Evolutionary conservation across 2,113 vertebrate species (phyloP).

Genomic region (Dicaeum eximium): DNA sequence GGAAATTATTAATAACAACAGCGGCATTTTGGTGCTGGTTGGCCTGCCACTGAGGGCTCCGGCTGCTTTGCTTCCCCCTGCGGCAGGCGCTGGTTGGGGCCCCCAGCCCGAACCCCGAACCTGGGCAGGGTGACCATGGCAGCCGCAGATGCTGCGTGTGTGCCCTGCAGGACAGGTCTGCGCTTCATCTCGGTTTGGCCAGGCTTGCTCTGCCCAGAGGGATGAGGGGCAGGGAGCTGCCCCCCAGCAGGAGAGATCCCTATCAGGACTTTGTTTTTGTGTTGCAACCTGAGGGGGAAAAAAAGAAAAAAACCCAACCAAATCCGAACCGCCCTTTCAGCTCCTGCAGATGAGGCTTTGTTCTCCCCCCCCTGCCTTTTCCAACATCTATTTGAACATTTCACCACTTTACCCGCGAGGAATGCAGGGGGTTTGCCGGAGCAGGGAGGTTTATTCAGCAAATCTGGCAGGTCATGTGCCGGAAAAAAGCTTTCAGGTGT

Average conservation of each 20-base stretch:
- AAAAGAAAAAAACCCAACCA: neutral
- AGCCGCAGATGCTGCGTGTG: accelerated
- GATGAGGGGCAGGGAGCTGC: neutral
- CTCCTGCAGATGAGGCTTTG: neutral
- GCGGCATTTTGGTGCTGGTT: neutral
- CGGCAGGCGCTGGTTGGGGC: neutral
- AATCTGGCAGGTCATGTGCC: neutral
- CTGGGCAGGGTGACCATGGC: neutral
- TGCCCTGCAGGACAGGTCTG: neutral
- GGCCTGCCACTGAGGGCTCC: accelerated
- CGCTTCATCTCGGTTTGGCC: neutral
- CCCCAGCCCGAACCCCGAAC: neutral
- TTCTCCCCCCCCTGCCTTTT: neutral
- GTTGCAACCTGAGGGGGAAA: constrained; percentile 14
- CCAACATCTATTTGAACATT: constrained; percentile 7
- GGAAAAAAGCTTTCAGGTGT: neutral
- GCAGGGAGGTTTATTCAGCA: neutral
- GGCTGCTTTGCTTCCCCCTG: neutral
- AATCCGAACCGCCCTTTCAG: neutral
- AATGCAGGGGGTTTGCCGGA: neutral
- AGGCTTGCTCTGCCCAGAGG: neutral
- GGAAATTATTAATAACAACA: neutral
- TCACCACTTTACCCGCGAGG: neutral
- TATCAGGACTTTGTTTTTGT: constrained; percentile 23
- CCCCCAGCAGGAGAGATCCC: neutral